Evolutionary conservation across 2,888 invertebrate species (phyloP).

Genomic region (Drosophila falleni): DNA sequence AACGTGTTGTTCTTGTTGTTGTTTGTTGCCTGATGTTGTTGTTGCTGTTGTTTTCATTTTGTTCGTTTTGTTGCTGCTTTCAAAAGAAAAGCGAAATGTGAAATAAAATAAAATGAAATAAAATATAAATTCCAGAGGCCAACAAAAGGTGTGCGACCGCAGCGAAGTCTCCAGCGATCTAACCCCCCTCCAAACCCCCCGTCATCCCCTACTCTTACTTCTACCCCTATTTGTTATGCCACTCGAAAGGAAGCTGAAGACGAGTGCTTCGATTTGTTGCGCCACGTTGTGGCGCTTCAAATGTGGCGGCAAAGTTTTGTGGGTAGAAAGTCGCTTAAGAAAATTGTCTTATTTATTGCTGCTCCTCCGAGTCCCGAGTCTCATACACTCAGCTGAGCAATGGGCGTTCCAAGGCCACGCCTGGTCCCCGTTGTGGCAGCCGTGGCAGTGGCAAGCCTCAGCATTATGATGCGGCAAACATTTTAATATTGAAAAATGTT

Average conservation of each 20-base stretch:
- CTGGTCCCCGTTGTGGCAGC: slow-evolving; percentile 6
- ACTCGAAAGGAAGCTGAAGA: slow-evolving; percentile 3
- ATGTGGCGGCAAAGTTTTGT: slow-evolving; percentile 43
- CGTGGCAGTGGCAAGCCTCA: slow-evolving; percentile 7
- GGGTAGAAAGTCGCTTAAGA: slow-evolving; percentile 40
- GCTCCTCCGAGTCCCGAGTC: slow-evolving; percentile 9
- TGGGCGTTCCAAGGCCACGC: slow-evolving; percentile 13
- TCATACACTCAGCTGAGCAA: slow-evolving; percentile 42
- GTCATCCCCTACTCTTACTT: neutral
- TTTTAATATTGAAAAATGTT: slow-evolving; percentile 79
- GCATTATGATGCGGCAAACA: slow-evolving; percentile 46
- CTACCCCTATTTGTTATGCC: neutral
- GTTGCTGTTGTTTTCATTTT: slow-evolving; percentile 1
- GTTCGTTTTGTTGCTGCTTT: slow-evolving; percentile 6
- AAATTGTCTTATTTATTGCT: slow-evolving; percentile 65
- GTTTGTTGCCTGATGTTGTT: neutral
- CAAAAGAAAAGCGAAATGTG: slow-evolving; percentile 41
- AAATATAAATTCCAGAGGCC: slow-evolving; percentile 59
- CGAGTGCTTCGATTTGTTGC: slow-evolving; percentile 35
- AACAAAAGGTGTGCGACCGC: slow-evolving; percentile 63
- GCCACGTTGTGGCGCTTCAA: slow-evolving; percentile 27
- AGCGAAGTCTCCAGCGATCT: slow-evolving; percentile 4
- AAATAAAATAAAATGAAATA: slow-evolving; percentile 63
- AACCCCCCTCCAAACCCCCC: neutral
- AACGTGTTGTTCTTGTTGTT: slow-evolving; percentile 34